Conservation (phyloP, 2,113 vertebrate genomes). For the Pica pica region DNA sequence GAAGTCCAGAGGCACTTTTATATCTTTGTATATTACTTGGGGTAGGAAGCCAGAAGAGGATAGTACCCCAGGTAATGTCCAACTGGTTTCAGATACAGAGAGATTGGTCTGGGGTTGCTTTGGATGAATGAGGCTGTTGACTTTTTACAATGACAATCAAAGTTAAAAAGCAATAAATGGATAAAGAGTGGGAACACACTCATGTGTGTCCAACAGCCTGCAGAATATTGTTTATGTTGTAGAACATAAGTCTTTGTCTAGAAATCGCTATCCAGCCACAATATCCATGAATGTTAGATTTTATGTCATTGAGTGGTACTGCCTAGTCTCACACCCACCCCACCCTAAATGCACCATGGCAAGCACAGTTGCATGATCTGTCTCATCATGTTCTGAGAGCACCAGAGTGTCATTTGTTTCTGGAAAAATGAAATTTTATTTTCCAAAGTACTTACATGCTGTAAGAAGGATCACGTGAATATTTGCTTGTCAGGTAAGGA, state of each 20-base stretch:
- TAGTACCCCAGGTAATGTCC: background rate
- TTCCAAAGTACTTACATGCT: background rate
- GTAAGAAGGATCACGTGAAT: background rate
- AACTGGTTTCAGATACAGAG: background rate
- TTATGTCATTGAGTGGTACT: background rate
- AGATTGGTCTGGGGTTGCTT: background rate
- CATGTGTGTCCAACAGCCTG: background rate
- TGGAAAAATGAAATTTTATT: background rate
- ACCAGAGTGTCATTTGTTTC: background rate
- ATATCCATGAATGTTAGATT: background rate
- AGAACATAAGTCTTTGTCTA: background rate
- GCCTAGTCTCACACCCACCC: background rate
- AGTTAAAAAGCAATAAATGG: background rate
- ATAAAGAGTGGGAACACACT: background rate
- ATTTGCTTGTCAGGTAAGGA: background rate
- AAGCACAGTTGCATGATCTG: background rate
- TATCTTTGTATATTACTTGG: background rate
- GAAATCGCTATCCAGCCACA: background rate
- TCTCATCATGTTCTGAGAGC: background rate
- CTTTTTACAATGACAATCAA: background rate
- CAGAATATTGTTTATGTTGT: background rate
- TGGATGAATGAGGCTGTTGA: background rate
- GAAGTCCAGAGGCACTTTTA: background rate
- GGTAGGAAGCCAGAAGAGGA: background rate
- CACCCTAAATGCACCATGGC: background rate